These are phyloP conservation scores for Bucorvus abyssinicus DNA, from an alignment of 2,797 vertebrate genomes.

Conservation along the genomic window DNA sequence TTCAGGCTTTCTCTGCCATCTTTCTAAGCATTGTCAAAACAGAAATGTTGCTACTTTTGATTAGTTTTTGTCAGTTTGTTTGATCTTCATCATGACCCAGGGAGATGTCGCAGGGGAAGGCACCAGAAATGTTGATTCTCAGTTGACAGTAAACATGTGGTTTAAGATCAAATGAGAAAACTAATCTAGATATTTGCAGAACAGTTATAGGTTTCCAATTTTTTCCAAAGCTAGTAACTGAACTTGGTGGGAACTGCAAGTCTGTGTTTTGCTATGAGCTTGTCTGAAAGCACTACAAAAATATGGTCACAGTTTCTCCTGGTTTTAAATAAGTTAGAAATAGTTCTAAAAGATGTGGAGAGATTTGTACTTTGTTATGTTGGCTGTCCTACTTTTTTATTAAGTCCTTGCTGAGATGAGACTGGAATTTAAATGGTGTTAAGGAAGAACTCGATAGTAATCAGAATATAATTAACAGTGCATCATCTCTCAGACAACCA, in stretches of 20 bases:
- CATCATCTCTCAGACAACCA: constrained; percentile 8
- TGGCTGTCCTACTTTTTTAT: constrained; percentile 25
- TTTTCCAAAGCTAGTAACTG: background rate
- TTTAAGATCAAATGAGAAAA: background rate
- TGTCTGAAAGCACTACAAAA: background rate
- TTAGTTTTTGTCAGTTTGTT: constrained; percentile 8
- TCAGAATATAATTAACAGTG: constrained; percentile 49
- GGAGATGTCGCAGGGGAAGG: background rate
- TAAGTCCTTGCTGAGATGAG: constrained; percentile 8
- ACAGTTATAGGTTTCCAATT: background rate
- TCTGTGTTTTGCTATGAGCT: background rate
- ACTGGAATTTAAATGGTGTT: constrained; percentile 40
- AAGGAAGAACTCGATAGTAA: constrained; percentile 42
- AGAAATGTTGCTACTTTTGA: background rate
- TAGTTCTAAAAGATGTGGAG: background rate
- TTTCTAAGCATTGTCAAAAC: constrained; percentile 25
- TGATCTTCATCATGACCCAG: background rate
- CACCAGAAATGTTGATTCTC: background rate
- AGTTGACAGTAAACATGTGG: background rate
- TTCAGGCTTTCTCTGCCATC: constrained; percentile 26
- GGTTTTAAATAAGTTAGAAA: background rate
- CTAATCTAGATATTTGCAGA: background rate
- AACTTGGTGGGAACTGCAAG: background rate
- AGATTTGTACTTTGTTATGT: background rate
- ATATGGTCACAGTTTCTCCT: background rate